Percentiles rank a stretch among this genome's conserved stretches.
Evolutionary conservation across 2,113 vertebrate species (phyloP).

Genomic region (Nothoprocta pentlandii): DNA sequence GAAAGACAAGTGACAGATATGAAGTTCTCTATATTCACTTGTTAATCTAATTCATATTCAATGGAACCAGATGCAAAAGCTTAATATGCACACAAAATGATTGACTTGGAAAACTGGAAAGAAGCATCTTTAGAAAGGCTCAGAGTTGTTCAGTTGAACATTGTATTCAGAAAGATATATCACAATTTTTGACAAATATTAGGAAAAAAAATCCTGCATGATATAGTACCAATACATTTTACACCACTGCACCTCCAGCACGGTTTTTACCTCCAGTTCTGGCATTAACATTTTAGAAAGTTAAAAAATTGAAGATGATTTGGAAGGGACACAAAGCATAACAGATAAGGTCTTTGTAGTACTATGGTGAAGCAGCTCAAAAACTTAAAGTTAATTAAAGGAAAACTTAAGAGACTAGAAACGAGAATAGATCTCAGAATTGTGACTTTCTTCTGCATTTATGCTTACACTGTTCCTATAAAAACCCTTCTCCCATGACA

Average conservation of each 20-base stretch:
- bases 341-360: neutral
- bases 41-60: neutral
- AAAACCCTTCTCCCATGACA: neutral
- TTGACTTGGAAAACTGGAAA: neutral
- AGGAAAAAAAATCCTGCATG: neutral
- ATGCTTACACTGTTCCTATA: neutral
- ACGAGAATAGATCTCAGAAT: neutral
- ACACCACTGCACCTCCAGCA: neutral
- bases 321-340: neutral
- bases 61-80: neutral
- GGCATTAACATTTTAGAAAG: fast-evolving
- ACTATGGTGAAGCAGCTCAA: neutral
- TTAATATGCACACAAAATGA: neutral
- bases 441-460: neutral
- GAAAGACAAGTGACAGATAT: neutral
- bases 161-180: neutral
- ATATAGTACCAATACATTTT: neutral
- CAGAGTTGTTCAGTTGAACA: neutral
- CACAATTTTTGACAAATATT: neutral
- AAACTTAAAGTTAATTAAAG: neutral
- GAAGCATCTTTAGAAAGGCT: fast-evolving
- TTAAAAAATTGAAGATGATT: neutral
- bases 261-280: neutral
- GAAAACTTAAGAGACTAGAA: neutral
- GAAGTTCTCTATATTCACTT: neutral